Conservation (phyloP, 2,888 invertebrate genomes). For the Temnothorax ravouxi region DNA sequence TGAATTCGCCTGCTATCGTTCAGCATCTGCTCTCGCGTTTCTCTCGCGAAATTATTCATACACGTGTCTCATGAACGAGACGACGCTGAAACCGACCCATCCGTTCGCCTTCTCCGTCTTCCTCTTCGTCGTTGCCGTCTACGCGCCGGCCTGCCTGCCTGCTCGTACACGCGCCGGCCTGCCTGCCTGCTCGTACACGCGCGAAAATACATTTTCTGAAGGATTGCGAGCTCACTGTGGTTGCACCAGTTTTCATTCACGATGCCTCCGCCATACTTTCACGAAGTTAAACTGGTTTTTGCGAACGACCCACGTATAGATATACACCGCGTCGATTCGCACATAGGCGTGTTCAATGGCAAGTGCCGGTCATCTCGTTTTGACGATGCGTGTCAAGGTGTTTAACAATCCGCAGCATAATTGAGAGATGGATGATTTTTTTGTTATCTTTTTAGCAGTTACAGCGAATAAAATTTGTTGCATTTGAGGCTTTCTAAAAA, state of each 20-base stretch:
- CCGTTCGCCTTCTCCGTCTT: constrained; percentile 1
- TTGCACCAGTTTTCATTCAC: constrained; percentile 70
- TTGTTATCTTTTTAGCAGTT: not conserved
- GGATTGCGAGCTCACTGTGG: constrained; percentile 34
- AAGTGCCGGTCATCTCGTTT: constrained; percentile 33
- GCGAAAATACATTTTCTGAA: constrained; percentile 70
- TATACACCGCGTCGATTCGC: not conserved
- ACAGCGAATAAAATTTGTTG: not conserved
- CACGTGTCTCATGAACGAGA: constrained; percentile 31
- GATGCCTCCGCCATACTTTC: constrained; percentile 63
- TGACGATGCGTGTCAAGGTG: constrained; percentile 3
- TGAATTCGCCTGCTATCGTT: constrained; percentile 23
- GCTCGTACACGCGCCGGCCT: constrained; percentile 19
- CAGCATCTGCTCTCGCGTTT: constrained; percentile 41
- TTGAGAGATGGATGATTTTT: not conserved
- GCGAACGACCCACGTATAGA: constrained; percentile 42
- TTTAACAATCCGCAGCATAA: constrained; percentile 1
- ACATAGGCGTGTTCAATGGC: constrained; percentile 43
- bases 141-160: constrained; percentile 5
- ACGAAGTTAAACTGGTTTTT: constrained; percentile 71
- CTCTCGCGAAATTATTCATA: constrained; percentile 65
- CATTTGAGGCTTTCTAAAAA: not conserved
- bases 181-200: constrained; percentile 28
- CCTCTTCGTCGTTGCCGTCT: constrained; percentile 41
- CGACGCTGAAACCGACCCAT: constrained; percentile 49